Base-by-base conservation (phyloP, 64 coral and sea anemone genomes). In the Montipora sp. region DNA sequence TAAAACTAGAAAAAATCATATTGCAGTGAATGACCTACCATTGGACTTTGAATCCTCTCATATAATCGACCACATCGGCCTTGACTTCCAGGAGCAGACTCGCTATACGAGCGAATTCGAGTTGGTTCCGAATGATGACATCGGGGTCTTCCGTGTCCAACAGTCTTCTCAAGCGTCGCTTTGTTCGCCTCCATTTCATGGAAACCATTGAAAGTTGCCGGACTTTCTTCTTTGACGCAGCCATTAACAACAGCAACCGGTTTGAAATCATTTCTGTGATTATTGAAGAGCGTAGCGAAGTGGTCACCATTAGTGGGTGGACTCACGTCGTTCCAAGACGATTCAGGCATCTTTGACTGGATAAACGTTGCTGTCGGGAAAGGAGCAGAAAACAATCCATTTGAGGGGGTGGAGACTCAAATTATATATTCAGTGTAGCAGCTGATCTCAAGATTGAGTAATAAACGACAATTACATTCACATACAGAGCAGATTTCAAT, bases 61-160 rank as follows among this genome's bases (percentile, higher is more conserved):
- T 21, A 48, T 3, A 84, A 21, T 50, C 9, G 49, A 0, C 50
- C 63, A 63, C 60, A 12, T 63, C 13, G 60, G 0, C 19, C 61
- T 49, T 85, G 66, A 5, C 46, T 5, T 3, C 19, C 61, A 85
- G 8, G n/a, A 23, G 18, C 36, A 10, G 65, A 49, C 16, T 68
- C 65, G 19, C 18, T 71, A 8, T 8, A 48, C 13, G 61, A 71
- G 19, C 43, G 65, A 19, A 9, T 8, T 14, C 82, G 21, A 44
- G 45, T 5, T 8, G 65, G 3, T 8, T 50, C 24, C 15, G 22
- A 63, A 5, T 61, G 80, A 51, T 12, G 36, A 36, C 36, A 71
- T 5, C 19, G 70, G 20, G 82, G 82, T 72, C 82, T 85, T 5
- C 82, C 82, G 47, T 71, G 46, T 20, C 82, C 82, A 7, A 85